Evolutionary conservation across 2,797 vertebrate genomes (phyloP), one percentile per base, ranked within the genome.

Genomic region (Nannoperca obscura): DNA sequence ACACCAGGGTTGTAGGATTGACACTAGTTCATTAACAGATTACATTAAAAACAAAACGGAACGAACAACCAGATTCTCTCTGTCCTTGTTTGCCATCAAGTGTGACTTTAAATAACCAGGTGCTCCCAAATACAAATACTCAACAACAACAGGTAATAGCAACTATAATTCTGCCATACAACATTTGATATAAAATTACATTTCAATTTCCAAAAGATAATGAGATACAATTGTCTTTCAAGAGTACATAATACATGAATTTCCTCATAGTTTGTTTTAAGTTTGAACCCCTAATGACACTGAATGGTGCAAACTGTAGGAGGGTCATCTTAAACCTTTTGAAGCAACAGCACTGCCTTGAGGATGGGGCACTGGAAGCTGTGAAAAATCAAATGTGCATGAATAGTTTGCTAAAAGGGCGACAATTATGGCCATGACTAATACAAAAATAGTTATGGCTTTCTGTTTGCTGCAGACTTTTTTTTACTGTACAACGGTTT

Each of bases 251-350:
- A 34, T 34, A 34, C 32, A 34, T 34, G 2, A 34, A 34, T 34
- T 34, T 34, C 32, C 32, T 34, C 32, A 34, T 34, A 81, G 64
- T 80, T 73, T 70, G 71, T 54, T 78, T 74, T 40, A 63, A 55
- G 32, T 74, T 52, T 40, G 50, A 81, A 46, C 7, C 70, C 14
- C 36, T 60, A 38, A 69, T 67, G 79, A 61, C 55, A 77, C 20
- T 54, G 42, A 80, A 63, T 14, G 53, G 24, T 55, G 12, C 34
- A 78, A 54, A 76, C 38, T 36, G 42, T 0, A 19, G 53, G 32
- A 63, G 13, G 50, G 74, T 63, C 46, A 62, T 74, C 24, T 66
- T 62, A 15, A 73, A 80, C 67, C 60, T 80, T 84, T 34, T 74
- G 8, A 76, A 27, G 73, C 17, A 53, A 34, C 57, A 52, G 24